Evolutionary conservation across 2,888 invertebrate genomes (phyloP), one percentile per base, ranked within the genome.

Genomic region (Amphipyra tragopoginis): DNA sequence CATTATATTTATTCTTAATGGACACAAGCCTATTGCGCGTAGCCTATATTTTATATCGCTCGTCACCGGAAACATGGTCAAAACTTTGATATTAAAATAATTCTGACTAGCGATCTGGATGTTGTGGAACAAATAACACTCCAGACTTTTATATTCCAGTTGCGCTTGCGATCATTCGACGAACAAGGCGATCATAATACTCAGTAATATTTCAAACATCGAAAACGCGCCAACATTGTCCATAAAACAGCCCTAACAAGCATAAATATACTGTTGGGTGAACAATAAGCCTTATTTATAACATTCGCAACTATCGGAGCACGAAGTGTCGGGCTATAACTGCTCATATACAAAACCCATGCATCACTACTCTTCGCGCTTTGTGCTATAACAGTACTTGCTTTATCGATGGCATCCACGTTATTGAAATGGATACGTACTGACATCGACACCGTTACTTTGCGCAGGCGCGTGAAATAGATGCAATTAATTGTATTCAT

Each of bases 361-460:
- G 73, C 69, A 76, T 72, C 56, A 75, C 58, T 77, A 73, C 59
- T 60, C 39, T 38, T 59, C 13, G 49, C 66, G 62, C 64, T 76
- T 75, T 73, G 66, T 80, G 76, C 79, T 77, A 75, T 87, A 86
- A 88, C 84, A 76, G 86, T 86, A 86, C 81, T 62, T 80, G 77
- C 72, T 81, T 86, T 88, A 91, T 86, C 81, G 85, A 89, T 89
- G 84, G 78, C 83, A 81, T 79, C 77, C 73, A 75, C 74, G 65
- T 79, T 81, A 89, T 90, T 88, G 88, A 89, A 91, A 90, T 84
- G 84, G 84, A 87, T 85, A 74, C 82, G 63, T 83, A 77, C 83
- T 82, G 86, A 77, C 83, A 87, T 84, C 76, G 77, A 84, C 79
- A 87, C 92, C 90, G 92, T 92, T 92, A 91, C 75, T 77, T 78